These are phyloP conservation scores for Gobius niger DNA, from an alignment of 2,113 vertebrate species.

Conservation along the genomic window DNA sequence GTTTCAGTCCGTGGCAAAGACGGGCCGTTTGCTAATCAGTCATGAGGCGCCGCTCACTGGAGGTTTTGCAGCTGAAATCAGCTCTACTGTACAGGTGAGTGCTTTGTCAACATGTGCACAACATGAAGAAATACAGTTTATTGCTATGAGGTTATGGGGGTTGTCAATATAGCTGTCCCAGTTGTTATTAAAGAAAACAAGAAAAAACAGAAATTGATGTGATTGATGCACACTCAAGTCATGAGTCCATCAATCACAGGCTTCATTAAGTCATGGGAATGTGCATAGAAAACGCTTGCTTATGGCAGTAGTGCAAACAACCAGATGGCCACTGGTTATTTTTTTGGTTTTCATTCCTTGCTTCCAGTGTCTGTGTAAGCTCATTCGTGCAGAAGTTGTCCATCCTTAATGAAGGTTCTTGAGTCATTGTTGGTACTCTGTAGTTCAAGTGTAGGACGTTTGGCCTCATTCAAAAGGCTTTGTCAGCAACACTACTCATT, in stretches of 20 bases:
- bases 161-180: constrained; percentile 34
- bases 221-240: neutral
- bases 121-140: constrained; percentile 21
- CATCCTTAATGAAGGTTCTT: too few relatives aligned
- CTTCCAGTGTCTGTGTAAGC: too few relatives aligned
- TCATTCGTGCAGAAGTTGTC: too few relatives aligned
- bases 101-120: neutral
- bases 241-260: neutral
- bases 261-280: neutral
- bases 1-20: constrained; percentile 93
- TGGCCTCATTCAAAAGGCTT: too few relatives aligned
- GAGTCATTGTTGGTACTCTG: too few relatives aligned
- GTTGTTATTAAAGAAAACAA: constrained; percentile 29
- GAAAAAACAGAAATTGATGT: neutral
- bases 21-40: constrained; percentile 91
- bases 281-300: neutral
- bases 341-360: neutral
- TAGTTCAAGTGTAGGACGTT: too few relatives aligned
- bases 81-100: constrained; percentile 92
- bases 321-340: too few relatives aligned
- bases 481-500: too few relatives aligned
- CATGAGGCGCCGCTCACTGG: constrained; percentile 96
- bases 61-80: constrained; percentile 96
- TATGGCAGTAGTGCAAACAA: neutral
- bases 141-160: constrained; percentile 24